Percentiles rank a stretch among this genome's conserved stretches.
Evolutionary conservation across 1,140 invertebrate species (phyloP).

Genomic region (Papilio polytes): DNA sequence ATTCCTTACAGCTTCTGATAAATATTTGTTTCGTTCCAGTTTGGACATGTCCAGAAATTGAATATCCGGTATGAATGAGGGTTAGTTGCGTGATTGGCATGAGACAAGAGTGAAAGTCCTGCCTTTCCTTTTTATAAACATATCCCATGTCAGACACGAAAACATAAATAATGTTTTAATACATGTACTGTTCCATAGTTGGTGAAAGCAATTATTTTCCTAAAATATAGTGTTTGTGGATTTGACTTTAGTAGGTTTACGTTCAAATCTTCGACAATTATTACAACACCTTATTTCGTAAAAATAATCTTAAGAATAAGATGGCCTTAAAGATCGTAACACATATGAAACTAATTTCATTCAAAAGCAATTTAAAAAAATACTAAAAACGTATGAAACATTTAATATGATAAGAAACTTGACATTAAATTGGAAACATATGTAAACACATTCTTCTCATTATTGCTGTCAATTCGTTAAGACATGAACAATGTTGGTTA

Average conservation of each 20-base stretch:
- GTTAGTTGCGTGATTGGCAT: constrained; percentile 74
- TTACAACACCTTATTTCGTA: too few species aligned
- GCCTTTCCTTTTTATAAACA: constrained; percentile 21
- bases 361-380: too few species aligned
- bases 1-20: constrained; percentile 83
- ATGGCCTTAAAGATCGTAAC: too few species aligned
- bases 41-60: constrained; percentile 79
- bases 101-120: constrained; percentile 46
- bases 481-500: constrained; percentile 48
- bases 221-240: background rate
- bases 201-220: background rate
- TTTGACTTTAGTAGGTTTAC: too few species aligned
- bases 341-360: too few species aligned
- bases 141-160: background rate
- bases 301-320: too few species aligned
- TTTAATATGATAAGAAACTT: background rate
- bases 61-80: constrained; percentile 70
- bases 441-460: background rate
- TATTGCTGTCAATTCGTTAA: constrained; percentile 42
- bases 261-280: background rate
- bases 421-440: background rate
- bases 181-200: background rate
- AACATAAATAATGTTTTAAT: background rate
- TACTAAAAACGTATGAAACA: too few species aligned
- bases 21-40: constrained; percentile 80